Base-by-base conservation (phyloP, 92 coral and sea anemone genomes). In the Virgularia gustaviana region DNA sequence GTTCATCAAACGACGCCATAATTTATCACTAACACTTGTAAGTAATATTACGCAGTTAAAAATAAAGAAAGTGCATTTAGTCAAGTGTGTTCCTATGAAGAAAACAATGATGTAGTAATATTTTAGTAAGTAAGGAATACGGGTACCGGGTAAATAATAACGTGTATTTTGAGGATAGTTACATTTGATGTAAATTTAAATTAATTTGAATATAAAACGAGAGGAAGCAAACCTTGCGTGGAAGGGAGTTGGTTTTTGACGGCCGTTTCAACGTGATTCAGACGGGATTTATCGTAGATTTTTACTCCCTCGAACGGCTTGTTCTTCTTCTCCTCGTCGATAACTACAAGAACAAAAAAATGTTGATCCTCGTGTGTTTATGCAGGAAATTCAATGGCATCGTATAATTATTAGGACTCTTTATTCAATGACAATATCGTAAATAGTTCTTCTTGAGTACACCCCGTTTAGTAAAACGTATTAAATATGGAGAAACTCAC, bases 261-360 rank as follows among this genome's bases (percentile, higher is more conserved):
- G 16, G 76, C 75, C 8, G 96, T 82, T 71, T 94, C 85, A 57
- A 89, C 96, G 65, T 94, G 99, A 57, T 94, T 83, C 51, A 94
- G 82, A 49, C 84, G 71, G n/a, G 73, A 49, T 73, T 89, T 94
- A 60, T 94, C 89, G 75, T 90, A 94, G 28, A 94, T 96, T 76
- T 94, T 91, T 41, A 94, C 99, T 22, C 88, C 95, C 9, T 91
- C 88, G 64, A 94, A 89, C 33, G 99, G 99, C 52, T 91, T 91
- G 4, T 96, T 87, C 45, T 90, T 78, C n/a, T 94, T 91, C 77
- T 94, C 99, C 13, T 94, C 99, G 28, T 77, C 87, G 63, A 94
- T 94, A 27, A 87, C 99, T 94, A 45, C 45, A 68, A 82, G 49
- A 80, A 59, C 30, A 73, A 39, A n/a, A n/a, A n/a, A n/a, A n/a